Base-by-base conservation (phyloP, 2,888 invertebrate genomes). In the Lochmaea crataegi region DNA sequence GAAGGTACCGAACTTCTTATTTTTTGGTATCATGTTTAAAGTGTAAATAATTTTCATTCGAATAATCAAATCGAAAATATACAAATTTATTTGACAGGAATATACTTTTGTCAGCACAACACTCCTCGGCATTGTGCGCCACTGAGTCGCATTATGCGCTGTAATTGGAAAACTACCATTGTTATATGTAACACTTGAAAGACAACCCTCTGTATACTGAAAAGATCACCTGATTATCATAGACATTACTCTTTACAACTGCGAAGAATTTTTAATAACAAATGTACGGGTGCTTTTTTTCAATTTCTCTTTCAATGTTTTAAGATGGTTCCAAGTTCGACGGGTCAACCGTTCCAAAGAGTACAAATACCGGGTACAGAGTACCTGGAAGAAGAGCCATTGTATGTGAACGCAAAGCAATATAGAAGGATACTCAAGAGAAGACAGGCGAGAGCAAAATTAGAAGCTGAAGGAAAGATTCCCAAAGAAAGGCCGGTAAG, bases 331-430 rank as follows among this genome's bases (percentile, higher is more conserved):
- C 90, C 90, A 41, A 86, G 88, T 79, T 88, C 88, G 10, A 88
- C 88, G 79, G 86, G 88, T 2, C 77, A 78, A 16, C 88, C 88
- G 83, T 91, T 88, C 83, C 91, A 89, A 85, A 88, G 89, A 80
- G 90, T 92, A 74, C 91, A 91, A 53, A 85, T 91, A 69, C 89
- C 91, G 2, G 89, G 89, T 69, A 89, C 91, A 2, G 91, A 91
- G 82, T 89, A 91, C 57, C 87, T 93, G 0, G 98, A 98, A 85
- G 98, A 98, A 84, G 98, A 98, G 83, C 96, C 99, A 0, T 88
- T 99, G 18, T 99, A 99, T 85, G 99, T 99, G 0, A 99, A 99
- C 88, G 98, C 98, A 26, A 95, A 98, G 83, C 99, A 99, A 86
- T 99, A 99, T 88, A 94, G 97, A 84, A 90, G 98, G 75, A 99